phyloP scores from a whole-genome alignment of 2,113 vertebrate species.

The Tragelaphus scriptus region DNA sequence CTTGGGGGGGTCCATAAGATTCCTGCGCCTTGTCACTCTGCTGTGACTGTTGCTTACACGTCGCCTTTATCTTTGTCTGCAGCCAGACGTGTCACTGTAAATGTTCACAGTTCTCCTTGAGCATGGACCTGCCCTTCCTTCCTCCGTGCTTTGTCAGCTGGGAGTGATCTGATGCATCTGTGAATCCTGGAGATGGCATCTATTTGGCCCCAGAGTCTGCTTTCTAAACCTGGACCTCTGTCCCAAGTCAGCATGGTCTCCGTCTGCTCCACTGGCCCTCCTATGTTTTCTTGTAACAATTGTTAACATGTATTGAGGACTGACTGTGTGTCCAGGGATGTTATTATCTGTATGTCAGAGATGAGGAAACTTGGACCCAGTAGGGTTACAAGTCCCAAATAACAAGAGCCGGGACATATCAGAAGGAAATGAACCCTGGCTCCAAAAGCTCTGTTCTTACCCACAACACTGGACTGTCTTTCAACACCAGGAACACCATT shows the following conservation, averaged over 20 bases:
- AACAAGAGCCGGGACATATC: not conserved
- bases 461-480: not conserved
- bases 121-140: not conserved
- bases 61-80: not conserved
- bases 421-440: not conserved
- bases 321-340: not conserved
- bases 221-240: not conserved
- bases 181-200: not conserved
- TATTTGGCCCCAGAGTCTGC: not conserved
- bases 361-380: not conserved
- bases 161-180: not conserved
- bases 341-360: not conserved
- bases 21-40: not conserved
- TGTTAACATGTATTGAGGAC: not conserved
- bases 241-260: not conserved
- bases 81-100: not conserved
- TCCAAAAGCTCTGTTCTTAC: not conserved
- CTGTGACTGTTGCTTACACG: not conserved
- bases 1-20: not conserved
- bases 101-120: not conserved
- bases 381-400: not conserved
- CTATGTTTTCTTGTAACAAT: not conserved
- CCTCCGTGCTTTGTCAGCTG: not conserved
- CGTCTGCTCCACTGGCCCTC: not conserved
- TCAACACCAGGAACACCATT: not conserved